phyloP scores from a whole-genome alignment of 2,888 invertebrate genomes.

The Coelinius sp. region DNA sequence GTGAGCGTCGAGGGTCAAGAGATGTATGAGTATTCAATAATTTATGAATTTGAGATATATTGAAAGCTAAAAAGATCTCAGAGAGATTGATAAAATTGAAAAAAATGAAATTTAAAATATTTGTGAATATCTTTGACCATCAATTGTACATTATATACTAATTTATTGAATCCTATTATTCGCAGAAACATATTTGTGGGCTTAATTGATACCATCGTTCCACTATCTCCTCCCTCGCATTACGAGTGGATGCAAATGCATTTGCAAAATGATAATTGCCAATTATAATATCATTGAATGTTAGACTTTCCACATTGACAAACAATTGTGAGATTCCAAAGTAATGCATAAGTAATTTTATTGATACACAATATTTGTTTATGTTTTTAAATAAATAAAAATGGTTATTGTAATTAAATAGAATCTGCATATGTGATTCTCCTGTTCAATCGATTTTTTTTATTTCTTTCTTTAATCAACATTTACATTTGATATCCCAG shows the following conservation, averaged over 20 bases:
- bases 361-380: slow-evolving; percentile 20
- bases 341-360: background rate
- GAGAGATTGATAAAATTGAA: too few species aligned
- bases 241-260: background rate
- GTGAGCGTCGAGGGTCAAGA: too few species aligned
- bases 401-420: background rate
- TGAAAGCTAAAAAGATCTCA: too few species aligned
- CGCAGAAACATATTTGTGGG: slow-evolving; percentile 1
- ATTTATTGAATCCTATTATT: slow-evolving; percentile 1
- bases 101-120: too few species aligned
- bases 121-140: background rate
- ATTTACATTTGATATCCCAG: background rate
- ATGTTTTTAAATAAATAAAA: slow-evolving; percentile 32
- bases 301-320: background rate
- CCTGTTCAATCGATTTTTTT: background rate
- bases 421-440: background rate
- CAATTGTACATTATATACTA: background rate
- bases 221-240: background rate
- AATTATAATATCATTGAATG: slow-evolving; percentile 10
- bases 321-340: slow-evolving; percentile 14
- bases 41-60: too few species aligned
- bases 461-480: background rate
- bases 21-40: too few species aligned
- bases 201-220: background rate
- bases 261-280: slow-evolving; percentile 9